Evolutionary conservation across 2,888 invertebrate species (phyloP), one percentile per base, ranked within the genome.

Genomic region (Zeuzera pyrina): DNA sequence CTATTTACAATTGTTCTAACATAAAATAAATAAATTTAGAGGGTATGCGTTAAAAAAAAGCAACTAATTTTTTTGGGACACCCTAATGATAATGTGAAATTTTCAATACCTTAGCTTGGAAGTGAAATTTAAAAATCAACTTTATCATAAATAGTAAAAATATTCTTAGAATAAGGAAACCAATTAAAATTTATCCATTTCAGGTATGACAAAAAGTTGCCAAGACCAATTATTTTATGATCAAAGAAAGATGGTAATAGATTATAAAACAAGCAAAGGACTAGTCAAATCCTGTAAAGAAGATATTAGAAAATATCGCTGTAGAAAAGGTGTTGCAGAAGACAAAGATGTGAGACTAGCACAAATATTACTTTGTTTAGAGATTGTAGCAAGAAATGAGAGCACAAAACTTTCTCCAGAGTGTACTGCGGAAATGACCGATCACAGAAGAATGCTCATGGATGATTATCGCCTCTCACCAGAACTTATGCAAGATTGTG

Each of bases 391-490:
- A 26, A 86, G 87, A 56, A 90, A 89, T 48, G 92, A 92, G 46
- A 90, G 88, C 46, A 88, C 88, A 31, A 90, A 89, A 65, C 79
- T 95, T 10, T 86, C 89, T 8, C 76, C 87, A 1, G 92, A 93
- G 48, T 99, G 98, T 61, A 87, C 91, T 31, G 86, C 87, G 12
- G 97, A 98, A 84, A 92, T 99, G 89, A 86, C 90, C 42, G 94
- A 95, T 54, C 96, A 98, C 63, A 87, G 98, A 12, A 90, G 91
- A 63, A 91, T 93, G 77, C 83, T 99, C 10, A 91, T 98, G 91
- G 92, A 94, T 56, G 97, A 98, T 69, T 98, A 93, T 63, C 88
- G 93, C 49, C 84, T 99, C 11, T 95, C 95, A 6, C 98, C 98
- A 3, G 97, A 98, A 72, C 87, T 98, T 38, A 92, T 98, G 39